These are phyloP conservation scores for Zaprionus tsacasi DNA, from an alignment of 1,140 invertebrate genomes.

Conservation along the genomic window DNA sequence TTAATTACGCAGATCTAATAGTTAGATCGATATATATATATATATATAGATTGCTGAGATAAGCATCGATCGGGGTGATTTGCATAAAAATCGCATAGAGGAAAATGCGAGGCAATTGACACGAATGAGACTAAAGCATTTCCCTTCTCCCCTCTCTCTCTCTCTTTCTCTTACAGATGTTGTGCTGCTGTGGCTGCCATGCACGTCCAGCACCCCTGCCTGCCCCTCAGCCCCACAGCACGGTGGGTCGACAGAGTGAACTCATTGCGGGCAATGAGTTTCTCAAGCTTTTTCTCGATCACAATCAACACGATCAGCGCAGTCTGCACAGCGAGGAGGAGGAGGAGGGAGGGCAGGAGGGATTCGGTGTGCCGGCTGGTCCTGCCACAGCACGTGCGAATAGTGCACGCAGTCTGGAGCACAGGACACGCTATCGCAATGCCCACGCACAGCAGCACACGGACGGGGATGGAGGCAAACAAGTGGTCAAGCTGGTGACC, in stretches of 20 bases:
- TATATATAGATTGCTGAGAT: constrained; percentile 74
- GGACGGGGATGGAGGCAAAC: constrained; percentile 35
- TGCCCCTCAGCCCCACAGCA: constrained; percentile 3
- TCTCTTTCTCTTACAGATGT: constrained; percentile 59
- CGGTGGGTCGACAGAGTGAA: constrained; percentile 59
- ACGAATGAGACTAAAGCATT: constrained; percentile 50
- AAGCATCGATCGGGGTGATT: constrained; percentile 42
- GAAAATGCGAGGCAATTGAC: constrained; percentile 39
- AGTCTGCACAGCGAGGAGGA: constrained; percentile 67
- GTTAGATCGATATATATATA: constrained; percentile 55
- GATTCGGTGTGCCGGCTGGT: constrained; percentile 38
- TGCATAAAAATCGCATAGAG: constrained; percentile 57
- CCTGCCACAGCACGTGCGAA: background rate
- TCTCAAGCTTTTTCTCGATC: constrained; percentile 77
- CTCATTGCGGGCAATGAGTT: constrained; percentile 83
- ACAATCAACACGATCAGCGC: constrained; percentile 67
- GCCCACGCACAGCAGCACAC: constrained; percentile 41
- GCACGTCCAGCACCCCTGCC: constrained; percentile 48
- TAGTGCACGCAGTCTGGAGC: constrained; percentile 62
- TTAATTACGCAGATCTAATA: constrained; percentile 68
- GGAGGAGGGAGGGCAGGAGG: constrained; percentile 26
- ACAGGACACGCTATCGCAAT: constrained; percentile 65
- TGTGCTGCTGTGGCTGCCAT: constrained; percentile 53
- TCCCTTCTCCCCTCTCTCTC: constrained; percentile 19
- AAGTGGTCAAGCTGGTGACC: constrained; percentile 73